Percentiles rank a stretch among this genome's conserved stretches.
Conservation (phyloP, 2,113 vertebrate genomes). For the Zapus hudsonius region DNA sequence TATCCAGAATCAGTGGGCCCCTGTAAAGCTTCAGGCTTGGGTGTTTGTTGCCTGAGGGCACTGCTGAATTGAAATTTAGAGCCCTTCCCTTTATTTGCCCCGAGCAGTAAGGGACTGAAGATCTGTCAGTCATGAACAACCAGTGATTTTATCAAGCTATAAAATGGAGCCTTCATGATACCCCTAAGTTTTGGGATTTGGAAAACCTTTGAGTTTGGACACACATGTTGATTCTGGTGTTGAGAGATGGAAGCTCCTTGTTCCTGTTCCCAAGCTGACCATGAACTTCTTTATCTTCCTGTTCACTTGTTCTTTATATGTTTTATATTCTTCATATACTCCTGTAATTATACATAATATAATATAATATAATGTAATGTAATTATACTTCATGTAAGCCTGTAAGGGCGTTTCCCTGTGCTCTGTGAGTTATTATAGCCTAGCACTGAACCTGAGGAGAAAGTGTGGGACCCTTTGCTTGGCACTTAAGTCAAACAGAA, state of each 20-base stretch:
- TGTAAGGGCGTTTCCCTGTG: neutral
- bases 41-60: neutral
- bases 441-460: neutral
- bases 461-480: neutral
- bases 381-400: too few species aligned
- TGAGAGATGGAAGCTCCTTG: neutral
- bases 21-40: neutral
- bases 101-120: neutral
- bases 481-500: neutral
- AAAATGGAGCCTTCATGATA: neutral
- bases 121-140: neutral
- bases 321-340: neutral
- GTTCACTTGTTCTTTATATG: neutral
- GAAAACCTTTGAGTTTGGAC: neutral
- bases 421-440: neutral
- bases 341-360: too few species aligned
- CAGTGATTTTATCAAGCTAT: neutral
- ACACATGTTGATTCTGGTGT: neutral
- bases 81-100: neutral
- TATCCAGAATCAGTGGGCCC: neutral
- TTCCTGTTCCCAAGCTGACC: too few species aligned
- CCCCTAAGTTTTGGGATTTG: neutral
- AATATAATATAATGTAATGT: too few species aligned
- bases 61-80: neutral
- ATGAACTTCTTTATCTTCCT: neutral